Evolutionary conservation across 2,888 invertebrate genomes (phyloP), one percentile per base, ranked within the genome.

Genomic region (Hirtodrosophila confusa): DNA sequence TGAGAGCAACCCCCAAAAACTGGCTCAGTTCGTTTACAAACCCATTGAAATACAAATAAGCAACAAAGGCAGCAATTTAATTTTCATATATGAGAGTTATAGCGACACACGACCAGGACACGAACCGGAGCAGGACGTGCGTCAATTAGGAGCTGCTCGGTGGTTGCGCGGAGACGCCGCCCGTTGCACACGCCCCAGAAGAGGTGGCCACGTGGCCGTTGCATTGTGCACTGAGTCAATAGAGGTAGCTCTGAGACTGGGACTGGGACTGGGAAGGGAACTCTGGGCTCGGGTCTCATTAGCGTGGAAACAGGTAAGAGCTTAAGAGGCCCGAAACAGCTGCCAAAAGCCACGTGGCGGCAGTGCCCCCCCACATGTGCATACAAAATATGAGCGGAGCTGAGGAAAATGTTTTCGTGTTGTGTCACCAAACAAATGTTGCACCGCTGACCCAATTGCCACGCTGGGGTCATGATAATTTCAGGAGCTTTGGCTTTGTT

Each of bases 401-500:
- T 12, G 8, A 12, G 5, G n/a, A 31, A 56, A 63, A 58, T 51
- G 53, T 48, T 69, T 67, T 78, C 74, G 62, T 78, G 78, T 74
- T 85, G 85, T 85, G 85, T 82, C 77, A 69, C 69, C 70, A 43
- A 63, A 85, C 82, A 85, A 85, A 86, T 82, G 86, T 82, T 71
- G 79, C 69, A 61, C 60, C 68, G 72, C 50, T 80, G 85, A 85
- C 82, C 82, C 82, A 83, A 82, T 83, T 83, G 82, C 77, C 83
- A 69, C 69, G 77, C 67, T 45, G 79, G 85, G 82, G 82, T 83
- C 85, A 83, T 75, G 79, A 85, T 69, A 83, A 83, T 83, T 84
- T 80, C 84, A 76, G 84, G 84, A 86, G 86, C 86, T 80, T 65
- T 78, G 69, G 64, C 75, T 66, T 68, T 66, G 78, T 84, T 75